Evolutionary conservation across 2,797 vertebrate genomes (phyloP).

Genomic region (Peromyscus eremicus): DNA sequence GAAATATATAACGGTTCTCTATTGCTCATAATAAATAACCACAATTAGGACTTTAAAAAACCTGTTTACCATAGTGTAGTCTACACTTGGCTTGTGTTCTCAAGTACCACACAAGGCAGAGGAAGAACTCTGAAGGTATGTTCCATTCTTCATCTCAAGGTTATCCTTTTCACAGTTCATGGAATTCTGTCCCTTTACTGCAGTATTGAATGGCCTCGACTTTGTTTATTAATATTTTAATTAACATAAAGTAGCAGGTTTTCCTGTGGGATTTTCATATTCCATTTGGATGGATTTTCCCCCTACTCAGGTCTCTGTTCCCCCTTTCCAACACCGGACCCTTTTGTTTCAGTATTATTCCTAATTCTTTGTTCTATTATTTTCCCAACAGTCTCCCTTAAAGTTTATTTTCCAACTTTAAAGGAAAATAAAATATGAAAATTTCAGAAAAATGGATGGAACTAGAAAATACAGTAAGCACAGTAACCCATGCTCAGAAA

Average conservation of each 20-base stretch:
- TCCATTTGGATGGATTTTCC: not conserved
- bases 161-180: not conserved
- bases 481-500: not conserved
- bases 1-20: not conserved
- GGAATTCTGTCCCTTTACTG: not conserved
- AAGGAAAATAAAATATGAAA: not conserved
- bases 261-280: not conserved
- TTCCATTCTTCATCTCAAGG: not conserved
- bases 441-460: not conserved
- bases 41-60: not conserved
- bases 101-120: not conserved
- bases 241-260: not conserved
- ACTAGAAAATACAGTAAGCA: not conserved
- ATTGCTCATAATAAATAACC: not conserved
- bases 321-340: not conserved
- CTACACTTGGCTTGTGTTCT: not conserved
- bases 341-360: not conserved
- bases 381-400: not conserved
- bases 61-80: no score
- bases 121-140: fast-evolving
- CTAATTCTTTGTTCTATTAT: no score
- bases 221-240: not conserved
- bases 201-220: fast-evolving
- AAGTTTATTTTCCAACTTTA: not conserved
- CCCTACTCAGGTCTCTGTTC: not conserved